Conservation (phyloP, 1,140 invertebrate genomes). For the Apis mellifera region Amel_HAv3.1 CM009934.2:12892501-12893000, state of each 20-base stretch:
- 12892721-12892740: constrained; percentile 41
- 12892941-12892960: constrained; percentile 4
- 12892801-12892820: not conserved
- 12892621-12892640: constrained; percentile 2
- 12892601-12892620: constrained; percentile 55
- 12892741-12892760: not conserved
- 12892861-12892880: not conserved
- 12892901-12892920: constrained; percentile 39
- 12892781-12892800: too few relatives aligned
- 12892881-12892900: constrained; percentile 5
- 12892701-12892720: constrained; percentile 47
- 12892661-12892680: constrained; percentile 62
- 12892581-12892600: constrained; percentile 51
- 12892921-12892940: constrained; percentile 45
- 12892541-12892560: not conserved
- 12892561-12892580: constrained; percentile 32
- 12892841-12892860: not conserved
- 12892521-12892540: not conserved
- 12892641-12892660: constrained; percentile 46
- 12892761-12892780: too few relatives aligned
- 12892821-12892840: not conserved
- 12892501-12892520: constrained; percentile 43
- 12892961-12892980: too few relatives aligned
- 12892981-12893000: too few relatives aligned
- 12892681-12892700: constrained; percentile 45